Base-by-base conservation (phyloP, 2,888 invertebrate genomes). In the Gryllus longicercus region DNA sequence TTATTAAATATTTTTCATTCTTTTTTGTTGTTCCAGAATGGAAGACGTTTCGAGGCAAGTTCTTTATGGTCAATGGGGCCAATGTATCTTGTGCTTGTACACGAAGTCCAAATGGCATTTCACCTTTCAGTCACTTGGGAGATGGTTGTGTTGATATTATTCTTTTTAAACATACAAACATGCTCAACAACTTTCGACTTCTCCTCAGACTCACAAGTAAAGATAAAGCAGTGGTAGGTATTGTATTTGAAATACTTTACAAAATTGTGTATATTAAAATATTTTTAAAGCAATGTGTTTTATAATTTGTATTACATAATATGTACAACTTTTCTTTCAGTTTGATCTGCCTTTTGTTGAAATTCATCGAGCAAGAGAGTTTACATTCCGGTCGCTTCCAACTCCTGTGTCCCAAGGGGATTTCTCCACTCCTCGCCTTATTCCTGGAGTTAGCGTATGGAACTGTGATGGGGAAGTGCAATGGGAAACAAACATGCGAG, bases 401-500 rank as follows among this genome's bases (percentile, higher is more conserved):
- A 84, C 84, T 51, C 50, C 77, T 38, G 82, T n/a, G 49, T 81
- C 63, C 80, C 83, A 79, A 80, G 81, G 78, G 83, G 85, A 84
- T 78, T 83, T 84, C 79, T 84, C 82, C 78, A 81, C 86, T 25
- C 86, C 87, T 51, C 84, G 84, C 49, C 82, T 84, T 81, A 83
- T 83, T 77, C 85, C 87, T 51, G 84, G 85, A 63, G 83, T 86
- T 75, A 94, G 94, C 84, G 91, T 92, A 74, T 95, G 95, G 95
- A 95, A 95, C 85, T 94, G 94, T 88, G 95, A 95, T 87, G 95
- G 95, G 21, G 95, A 95, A 87, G 89, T 94, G 63, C 89, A 93
- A 80, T 88, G 89, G 80, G 91, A 92, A 84, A 89, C 91, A 74
- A 90, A 91, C 85, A 89, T 94, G 79, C 89, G 90, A 83, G 92